Evolutionary conservation across 2,113 vertebrate genomes (phyloP).

Genomic region (Thunnus thynnus): DNA sequence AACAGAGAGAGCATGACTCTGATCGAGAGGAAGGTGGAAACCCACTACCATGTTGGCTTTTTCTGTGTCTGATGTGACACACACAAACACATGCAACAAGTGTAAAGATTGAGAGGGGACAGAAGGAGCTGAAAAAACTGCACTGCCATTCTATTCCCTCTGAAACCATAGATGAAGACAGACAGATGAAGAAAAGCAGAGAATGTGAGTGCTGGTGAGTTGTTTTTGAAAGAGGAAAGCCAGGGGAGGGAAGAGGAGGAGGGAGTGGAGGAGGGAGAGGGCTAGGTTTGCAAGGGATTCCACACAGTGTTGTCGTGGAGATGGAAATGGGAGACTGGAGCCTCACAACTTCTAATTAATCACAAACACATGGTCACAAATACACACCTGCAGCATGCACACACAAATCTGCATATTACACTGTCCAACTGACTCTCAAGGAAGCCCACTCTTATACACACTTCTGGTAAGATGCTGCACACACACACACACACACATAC

Average conservation of each 20-base stretch:
- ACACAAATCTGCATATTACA: slow-evolving; percentile 49
- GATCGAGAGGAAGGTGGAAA: not conserved
- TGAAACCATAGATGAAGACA: slow-evolving; percentile 11
- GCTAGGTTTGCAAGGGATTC: slow-evolving; percentile 70
- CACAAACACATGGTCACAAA: slow-evolving; percentile 71
- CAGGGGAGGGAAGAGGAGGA: not conserved
- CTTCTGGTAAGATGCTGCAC: not conserved
- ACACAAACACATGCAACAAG: not conserved
- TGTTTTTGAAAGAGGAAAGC: slow-evolving; percentile 45
- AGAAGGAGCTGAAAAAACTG: not conserved
- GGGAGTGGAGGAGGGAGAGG: slow-evolving; percentile 12
- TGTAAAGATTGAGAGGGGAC: not conserved
- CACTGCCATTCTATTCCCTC: not conserved
- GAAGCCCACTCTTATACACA: slow-evolving; percentile 18
- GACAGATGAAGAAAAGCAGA: slow-evolving; percentile 34
- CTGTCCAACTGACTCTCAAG: slow-evolving; percentile 12
- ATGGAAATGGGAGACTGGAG: slow-evolving; percentile 79
- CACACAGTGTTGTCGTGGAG: slow-evolving; percentile 77
- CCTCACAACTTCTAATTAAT: slow-evolving; percentile 80
- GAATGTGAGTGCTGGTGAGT: slow-evolving; percentile 46
- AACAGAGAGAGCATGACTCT: not conserved
- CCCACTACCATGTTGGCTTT: not conserved
- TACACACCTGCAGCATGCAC: slow-evolving; percentile 62
- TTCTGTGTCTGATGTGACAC: slow-evolving; percentile 15
- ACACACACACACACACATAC: slow-evolving; percentile 4